Evolutionary conservation across 2,113 vertebrate genomes (phyloP).

Genomic region (Nannospalax galili): DNA sequence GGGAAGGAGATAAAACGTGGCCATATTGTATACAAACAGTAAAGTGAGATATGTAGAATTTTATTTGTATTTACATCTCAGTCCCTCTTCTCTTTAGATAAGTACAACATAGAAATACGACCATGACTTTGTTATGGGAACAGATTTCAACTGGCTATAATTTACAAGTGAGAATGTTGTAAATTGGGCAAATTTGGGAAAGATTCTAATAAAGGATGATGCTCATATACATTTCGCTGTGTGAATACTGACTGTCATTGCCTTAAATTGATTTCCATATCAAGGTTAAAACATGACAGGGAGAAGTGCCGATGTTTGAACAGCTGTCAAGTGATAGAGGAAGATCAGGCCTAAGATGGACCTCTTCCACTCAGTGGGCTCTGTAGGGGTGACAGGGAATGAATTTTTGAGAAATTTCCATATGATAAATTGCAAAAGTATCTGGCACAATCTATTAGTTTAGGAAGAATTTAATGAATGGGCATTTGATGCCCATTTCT

Average conservation of each 20-base stretch:
- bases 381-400: too few relatives aligned
- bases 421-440: neutral
- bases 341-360: neutral
- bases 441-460: neutral
- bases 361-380: neutral
- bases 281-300: neutral
- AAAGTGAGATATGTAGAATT: neutral
- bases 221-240: too few relatives aligned
- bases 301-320: neutral
- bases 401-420: neutral
- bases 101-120: neutral
- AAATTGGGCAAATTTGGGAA: neutral
- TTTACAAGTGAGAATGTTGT: constrained; percentile 37
- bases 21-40: neutral
- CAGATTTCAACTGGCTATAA: constrained; percentile 1
- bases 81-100: neutral
- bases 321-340: neutral
- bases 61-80: neutral
- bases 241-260: neutral
- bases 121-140: neutral
- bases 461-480: neutral
- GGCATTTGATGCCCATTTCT: neutral
- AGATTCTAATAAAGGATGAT: neutral
- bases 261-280: neutral
- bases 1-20: too few relatives aligned